Evolutionary conservation across 2,888 invertebrate genomes (phyloP), one percentile per base, ranked within the genome.

Genomic region (Spilarctia lutea): DNA sequence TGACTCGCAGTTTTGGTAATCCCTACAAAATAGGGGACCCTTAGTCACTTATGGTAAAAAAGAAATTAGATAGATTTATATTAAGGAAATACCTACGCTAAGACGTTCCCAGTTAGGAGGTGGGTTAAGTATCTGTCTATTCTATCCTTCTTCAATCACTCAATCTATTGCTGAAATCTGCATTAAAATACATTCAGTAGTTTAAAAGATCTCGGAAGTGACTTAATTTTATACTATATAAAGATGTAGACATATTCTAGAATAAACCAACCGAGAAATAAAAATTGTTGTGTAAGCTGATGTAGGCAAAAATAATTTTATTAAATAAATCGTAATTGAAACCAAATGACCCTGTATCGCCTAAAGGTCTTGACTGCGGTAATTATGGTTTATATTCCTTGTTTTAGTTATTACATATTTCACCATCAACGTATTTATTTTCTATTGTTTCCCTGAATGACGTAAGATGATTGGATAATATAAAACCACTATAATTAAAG

Each of bases 381-480:
- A 66, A 35, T 60, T 33, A 67, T 30, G 56, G 20, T 56, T 68
- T 56, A 71, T 66, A n/a, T 60, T 63, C 30, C 35, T 65, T 39
- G 56, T 52, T 52, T 72, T 67, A 72, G 30, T 52, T 27, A 67
- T 24, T 27, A 45, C 48, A 30, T 33, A 72, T 39, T 66, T 42
- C 24, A 30, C 39, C 39, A 68, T 67, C 27, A 72, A 27, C 18
- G 3, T 67, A 24, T 56, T 68, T 45, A 63, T 63, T 52, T 18
- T 63, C 24, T 67, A 13, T 66, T 67, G 48, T 74, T 66, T 74
- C 48, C 74, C 56, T 42, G 27, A 71, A 63, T 71, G 71, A 71
- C 20, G 71, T 33, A 33, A 68, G 52, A 27, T 7, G 3, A 60
- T 60, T 60, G 27, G 27, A 6, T 63, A 30, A 16, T 30, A 63